These are phyloP conservation scores for Oryctolagus cuniculus DNA, from an alignment of 2,113 vertebrate genomes.

Conservation along the genomic window DNA sequence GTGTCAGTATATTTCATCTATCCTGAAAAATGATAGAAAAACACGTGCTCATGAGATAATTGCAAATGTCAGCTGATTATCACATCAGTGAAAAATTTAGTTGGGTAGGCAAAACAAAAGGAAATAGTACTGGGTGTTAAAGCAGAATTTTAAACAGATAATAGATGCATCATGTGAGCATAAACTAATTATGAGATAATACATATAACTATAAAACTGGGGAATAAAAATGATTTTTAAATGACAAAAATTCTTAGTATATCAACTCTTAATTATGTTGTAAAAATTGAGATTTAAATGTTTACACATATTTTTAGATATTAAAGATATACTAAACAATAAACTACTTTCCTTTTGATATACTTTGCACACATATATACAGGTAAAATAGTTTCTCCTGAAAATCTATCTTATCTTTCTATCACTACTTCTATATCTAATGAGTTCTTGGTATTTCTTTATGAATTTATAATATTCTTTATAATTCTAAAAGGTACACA, in stretches of 20 bases:
- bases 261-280: background rate
- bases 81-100: background rate
- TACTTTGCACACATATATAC: background rate
- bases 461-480: conserved; percentile 20
- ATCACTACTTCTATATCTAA: background rate
- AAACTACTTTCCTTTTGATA: background rate
- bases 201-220: too few species aligned
- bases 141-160: conserved; percentile 2
- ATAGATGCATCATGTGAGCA: background rate
- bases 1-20: background rate
- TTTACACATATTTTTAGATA: background rate
- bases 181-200: background rate
- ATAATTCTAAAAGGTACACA: conserved; percentile 26
- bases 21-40: conserved; percentile 35
- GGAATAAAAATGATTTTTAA: background rate
- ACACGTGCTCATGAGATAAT: background rate
- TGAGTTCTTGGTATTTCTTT: background rate
- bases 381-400: background rate
- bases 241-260: background rate
- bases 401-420: background rate
- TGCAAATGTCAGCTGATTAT: background rate
- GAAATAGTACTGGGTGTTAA: background rate
- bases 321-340: conserved; percentile 8
- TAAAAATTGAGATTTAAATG: background rate
- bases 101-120: background rate